Conservation (phyloP, 1,140 invertebrate species). For the Ditylenchus dipsaci region DNA sequence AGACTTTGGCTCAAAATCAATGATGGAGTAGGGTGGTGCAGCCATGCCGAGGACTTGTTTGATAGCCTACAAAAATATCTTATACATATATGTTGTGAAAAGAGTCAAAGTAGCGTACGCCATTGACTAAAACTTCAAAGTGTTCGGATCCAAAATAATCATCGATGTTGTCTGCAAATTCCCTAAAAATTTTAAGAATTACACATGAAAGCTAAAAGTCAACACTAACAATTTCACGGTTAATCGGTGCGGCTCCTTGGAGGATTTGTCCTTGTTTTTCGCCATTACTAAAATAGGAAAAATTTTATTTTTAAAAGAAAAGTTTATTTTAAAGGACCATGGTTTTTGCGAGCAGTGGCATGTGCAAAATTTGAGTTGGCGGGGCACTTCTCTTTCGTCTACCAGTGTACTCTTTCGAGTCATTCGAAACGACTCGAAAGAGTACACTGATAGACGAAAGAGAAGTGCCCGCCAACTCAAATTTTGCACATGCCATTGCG, state of each 20-base stretch:
- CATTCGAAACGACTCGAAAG: too few species aligned
- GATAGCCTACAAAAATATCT: neutral
- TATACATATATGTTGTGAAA: neutral
- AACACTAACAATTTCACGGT: slow-evolving; percentile 12
- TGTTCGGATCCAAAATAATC: slow-evolving; percentile 4
- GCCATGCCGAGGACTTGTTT: slow-evolving; percentile 15
- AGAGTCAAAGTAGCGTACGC: neutral
- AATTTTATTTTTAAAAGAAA: too few species aligned
- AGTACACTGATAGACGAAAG: too few species aligned
- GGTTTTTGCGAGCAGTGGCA: too few species aligned
- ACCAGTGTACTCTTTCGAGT: too few species aligned
- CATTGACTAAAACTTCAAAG: slow-evolving; percentile 23
- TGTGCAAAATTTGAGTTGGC: too few species aligned
- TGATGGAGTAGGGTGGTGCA: slow-evolving; percentile 16
- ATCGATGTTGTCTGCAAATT: slow-evolving; percentile 11
- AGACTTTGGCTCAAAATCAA: slow-evolving; percentile 12
- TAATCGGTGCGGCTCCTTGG: slow-evolving; percentile 8
- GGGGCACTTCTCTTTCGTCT: too few species aligned
- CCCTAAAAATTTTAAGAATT: slow-evolving; percentile 15
- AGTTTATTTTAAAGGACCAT: too few species aligned
- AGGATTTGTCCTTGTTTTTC: neutral
- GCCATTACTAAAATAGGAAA: neutral
- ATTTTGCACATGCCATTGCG: too few species aligned
- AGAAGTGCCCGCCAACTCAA: too few species aligned
- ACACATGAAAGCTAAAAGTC: neutral